Conservation (phyloP, 2,797 vertebrate genomes). For the Eupleurogrammus muticus region DNA sequence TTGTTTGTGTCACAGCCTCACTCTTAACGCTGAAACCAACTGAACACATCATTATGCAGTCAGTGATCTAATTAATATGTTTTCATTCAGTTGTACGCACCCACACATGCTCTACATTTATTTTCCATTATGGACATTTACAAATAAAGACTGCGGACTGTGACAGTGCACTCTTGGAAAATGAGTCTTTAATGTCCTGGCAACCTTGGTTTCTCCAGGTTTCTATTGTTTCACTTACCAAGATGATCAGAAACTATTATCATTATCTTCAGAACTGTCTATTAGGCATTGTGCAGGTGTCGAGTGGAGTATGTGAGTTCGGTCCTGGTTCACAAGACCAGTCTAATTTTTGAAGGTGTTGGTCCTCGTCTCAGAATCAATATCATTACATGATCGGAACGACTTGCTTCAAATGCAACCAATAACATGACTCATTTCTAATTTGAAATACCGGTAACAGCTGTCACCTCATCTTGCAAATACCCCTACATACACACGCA, state of each 20-base stretch:
- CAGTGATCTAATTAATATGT: slow-evolving; percentile 70
- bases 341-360: no score
- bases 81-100: slow-evolving; percentile 42
- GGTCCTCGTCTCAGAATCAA: no score
- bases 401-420: no score
- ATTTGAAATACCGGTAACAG: no score
- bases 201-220: no score
- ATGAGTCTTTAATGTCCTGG: neutral
- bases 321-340: no score
- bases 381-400: no score
- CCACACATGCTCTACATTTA: slow-evolving; percentile 8
- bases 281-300: neutral
- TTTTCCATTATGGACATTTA: slow-evolving; percentile 12
- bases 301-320: neutral
- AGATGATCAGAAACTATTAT: slow-evolving; percentile 4
- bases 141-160: neutral
- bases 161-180: slow-evolving; percentile 1
- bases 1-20: slow-evolving; percentile 7
- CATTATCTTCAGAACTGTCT: slow-evolving; percentile 4
- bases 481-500: no score
- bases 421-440: no score
- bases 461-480: no score
- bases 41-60: slow-evolving; percentile 50
- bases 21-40: slow-evolving; percentile 41
- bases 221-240: neutral